Evolutionary conservation across 2,797 vertebrate species (phyloP).

Genomic region (Cyprinella venusta): DNA sequence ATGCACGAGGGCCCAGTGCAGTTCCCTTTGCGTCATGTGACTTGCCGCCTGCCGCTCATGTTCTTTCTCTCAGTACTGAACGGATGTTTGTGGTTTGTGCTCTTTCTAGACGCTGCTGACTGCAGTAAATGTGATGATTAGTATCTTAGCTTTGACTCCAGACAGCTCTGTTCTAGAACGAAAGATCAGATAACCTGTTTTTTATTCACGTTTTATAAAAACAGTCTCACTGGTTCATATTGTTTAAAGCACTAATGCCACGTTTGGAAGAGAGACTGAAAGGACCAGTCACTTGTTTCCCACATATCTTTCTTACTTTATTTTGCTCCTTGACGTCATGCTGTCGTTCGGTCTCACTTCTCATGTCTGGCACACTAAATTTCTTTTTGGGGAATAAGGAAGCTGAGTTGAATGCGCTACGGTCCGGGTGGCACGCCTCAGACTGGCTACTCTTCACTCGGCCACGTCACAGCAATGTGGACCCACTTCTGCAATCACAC

Average conservation of each 20-base stretch:
- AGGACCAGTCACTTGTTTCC: background rate
- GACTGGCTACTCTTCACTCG: background rate
- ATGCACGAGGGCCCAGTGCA: background rate
- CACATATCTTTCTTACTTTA: slow-evolving; percentile 10
- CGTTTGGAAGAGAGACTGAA: background rate
- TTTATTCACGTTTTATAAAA: background rate
- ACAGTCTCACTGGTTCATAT: background rate
- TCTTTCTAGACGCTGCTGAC: slow-evolving; percentile 36
- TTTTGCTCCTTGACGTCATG: slow-evolving; percentile 7
- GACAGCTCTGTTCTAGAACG: background rate
- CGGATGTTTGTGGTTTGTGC: slow-evolving; percentile 53
- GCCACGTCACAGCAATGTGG: background rate
- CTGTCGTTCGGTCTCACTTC: background rate
- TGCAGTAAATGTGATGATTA: slow-evolving; percentile 33
- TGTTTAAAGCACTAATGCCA: background rate
- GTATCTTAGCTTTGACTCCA: slow-evolving; percentile 9
- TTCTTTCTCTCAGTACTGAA: slow-evolving; percentile 28
- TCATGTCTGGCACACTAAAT: background rate
- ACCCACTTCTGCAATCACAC: slow-evolving; percentile 1
- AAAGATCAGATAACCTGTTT: slow-evolving; percentile 13
- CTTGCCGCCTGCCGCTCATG: slow-evolving; percentile 7
- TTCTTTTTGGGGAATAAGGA: slow-evolving; percentile 22
- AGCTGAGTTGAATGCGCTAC: slow-evolving; percentile 7
- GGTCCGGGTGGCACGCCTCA: background rate
- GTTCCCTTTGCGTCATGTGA: slow-evolving; percentile 36